Conservation (phyloP, 1,140 invertebrate genomes). For the Matsumurasca onukii region DNA sequence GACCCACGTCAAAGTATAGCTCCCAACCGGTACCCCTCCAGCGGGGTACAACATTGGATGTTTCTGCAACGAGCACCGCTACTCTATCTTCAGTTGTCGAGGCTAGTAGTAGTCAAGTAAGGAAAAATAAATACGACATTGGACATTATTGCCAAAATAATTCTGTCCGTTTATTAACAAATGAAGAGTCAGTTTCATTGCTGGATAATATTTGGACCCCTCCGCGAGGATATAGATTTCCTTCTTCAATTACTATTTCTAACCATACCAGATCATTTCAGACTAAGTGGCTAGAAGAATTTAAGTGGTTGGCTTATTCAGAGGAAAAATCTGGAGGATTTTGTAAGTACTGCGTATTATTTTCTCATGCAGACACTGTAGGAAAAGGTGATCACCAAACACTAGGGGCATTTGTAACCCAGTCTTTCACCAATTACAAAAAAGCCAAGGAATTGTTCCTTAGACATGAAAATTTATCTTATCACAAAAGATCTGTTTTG, state of each 20-base stretch:
- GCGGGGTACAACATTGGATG: no score
- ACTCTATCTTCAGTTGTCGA: background rate
- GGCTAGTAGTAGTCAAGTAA: conserved; percentile 8
- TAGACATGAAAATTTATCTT: conserved; percentile 29
- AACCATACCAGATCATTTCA: conserved; percentile 16
- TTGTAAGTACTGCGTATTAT: conserved; percentile 22
- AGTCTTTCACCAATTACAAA: conserved; percentile 33
- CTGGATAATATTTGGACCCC: background rate
- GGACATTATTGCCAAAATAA: conserved; percentile 10
- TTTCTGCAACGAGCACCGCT: background rate
- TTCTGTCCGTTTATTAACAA: background rate
- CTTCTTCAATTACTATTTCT: background rate
- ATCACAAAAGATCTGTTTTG: conserved; percentile 24
- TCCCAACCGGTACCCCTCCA: no score
- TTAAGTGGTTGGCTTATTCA: conserved; percentile 25
- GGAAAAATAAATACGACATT: conserved; percentile 3
- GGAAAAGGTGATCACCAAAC: conserved; percentile 8
- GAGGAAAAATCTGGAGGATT: conserved; percentile 10
- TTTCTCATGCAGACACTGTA: conserved; percentile 15
- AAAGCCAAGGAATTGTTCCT: conserved; percentile 34
- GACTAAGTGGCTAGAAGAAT: conserved; percentile 15
- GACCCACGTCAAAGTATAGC: no score
- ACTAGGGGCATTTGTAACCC: conserved; percentile 1
- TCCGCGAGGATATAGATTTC: background rate
- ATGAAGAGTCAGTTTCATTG: conserved; percentile 4